phyloP scores from a whole-genome alignment of 92 coral and sea anemone species.

The Montipora capitata region DNA sequence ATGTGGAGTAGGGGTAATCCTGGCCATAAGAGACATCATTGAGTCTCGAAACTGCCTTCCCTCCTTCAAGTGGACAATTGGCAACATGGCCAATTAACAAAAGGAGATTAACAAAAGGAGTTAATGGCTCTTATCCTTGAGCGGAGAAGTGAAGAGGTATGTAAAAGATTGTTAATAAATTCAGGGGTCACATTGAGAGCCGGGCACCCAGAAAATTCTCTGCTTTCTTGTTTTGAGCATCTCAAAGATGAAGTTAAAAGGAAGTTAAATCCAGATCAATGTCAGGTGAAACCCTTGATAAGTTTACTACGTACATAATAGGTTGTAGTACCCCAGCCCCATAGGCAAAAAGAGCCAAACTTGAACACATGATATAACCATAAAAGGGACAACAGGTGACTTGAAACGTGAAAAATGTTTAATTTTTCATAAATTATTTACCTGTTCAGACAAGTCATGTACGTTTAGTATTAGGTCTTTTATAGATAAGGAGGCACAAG shows the following conservation, averaged over 20 bases:
- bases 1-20: conserved; percentile 49
- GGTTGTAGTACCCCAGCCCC: conserved; percentile 1
- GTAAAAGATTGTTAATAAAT: background rate
- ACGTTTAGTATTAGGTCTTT: background rate
- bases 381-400: conserved; percentile 1
- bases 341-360: background rate
- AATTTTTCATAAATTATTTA: no score
- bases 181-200: background rate
- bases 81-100: conserved; percentile 11
- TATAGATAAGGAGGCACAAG: background rate
- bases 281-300: background rate
- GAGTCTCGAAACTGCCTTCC: conserved; percentile 2
- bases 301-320: background rate
- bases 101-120: conserved; percentile 16
- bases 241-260: no score
- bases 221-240: background rate
- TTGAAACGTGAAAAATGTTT: background rate
- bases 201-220: background rate
- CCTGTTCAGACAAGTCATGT: background rate
- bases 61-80: conserved; percentile 32
- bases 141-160: conserved; percentile 14
- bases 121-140: conserved; percentile 32
- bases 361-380: conserved; percentile 3
- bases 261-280: background rate
- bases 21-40: conserved; percentile 38